These are phyloP conservation scores for Paradisaea rubra DNA, from an alignment of 2,113 vertebrate genomes.

Conservation along the genomic window DNA sequence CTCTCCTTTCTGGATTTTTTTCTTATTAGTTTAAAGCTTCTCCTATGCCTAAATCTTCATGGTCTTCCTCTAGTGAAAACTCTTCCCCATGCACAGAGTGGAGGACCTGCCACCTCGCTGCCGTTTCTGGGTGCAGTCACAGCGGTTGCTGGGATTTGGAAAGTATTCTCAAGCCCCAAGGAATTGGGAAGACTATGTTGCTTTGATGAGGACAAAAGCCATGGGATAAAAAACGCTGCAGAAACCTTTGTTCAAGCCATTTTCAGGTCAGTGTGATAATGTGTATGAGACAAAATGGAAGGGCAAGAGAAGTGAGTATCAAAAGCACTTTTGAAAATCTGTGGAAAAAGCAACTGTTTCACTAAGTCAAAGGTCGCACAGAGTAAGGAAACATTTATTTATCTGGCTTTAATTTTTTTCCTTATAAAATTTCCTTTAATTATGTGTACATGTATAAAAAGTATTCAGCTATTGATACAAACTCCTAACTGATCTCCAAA, in stretches of 20 bases:
- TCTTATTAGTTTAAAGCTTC: neutral
- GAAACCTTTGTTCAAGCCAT: neutral
- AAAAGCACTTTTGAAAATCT: neutral
- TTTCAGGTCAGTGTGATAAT: neutral
- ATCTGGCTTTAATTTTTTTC: neutral
- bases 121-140: neutral
- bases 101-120: neutral
- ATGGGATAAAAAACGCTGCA: neutral
- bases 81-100: fast-evolving
- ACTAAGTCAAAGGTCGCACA: neutral
- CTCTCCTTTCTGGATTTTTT: neutral
- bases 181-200: neutral
- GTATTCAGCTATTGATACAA: neutral
- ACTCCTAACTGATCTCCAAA: neutral
- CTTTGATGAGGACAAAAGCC: neutral
- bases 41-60: neutral
- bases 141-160: neutral
- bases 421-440: neutral
- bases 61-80: neutral
- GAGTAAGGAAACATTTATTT: neutral
- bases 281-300: neutral
- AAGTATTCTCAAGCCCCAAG: neutral
- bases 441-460: neutral
- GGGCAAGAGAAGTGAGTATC: neutral
- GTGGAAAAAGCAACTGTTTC: neutral